These are phyloP conservation scores for Ondatra zibethicus DNA, from an alignment of 2,113 vertebrate species.

Conservation along the genomic window DNA sequence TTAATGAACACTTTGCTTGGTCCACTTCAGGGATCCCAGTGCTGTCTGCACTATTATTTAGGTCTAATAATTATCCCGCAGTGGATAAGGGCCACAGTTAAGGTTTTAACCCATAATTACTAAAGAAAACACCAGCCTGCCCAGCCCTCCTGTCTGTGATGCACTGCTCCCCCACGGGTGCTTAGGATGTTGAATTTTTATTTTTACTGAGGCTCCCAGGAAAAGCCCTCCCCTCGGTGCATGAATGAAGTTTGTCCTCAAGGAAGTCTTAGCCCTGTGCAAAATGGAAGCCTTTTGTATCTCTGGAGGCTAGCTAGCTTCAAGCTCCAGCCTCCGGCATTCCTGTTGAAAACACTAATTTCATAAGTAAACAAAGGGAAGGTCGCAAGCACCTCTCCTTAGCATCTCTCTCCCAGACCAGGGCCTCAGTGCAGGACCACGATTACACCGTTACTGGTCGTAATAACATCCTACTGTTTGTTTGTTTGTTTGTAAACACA, in stretches of 20 bases:
- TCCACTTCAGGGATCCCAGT: not conserved
- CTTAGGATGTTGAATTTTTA: not conserved
- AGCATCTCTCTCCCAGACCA: not conserved
- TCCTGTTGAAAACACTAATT: not conserved
- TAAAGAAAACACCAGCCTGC: constrained; percentile 6
- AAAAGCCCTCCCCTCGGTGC: not conserved
- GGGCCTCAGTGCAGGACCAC: no score
- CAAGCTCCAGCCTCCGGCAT: not conserved
- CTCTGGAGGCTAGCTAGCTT: not conserved
- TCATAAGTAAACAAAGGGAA: not conserved
- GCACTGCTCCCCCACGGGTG: not conserved
- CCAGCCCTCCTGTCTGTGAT: not conserved
- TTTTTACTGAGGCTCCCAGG: no score
- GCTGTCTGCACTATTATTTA: not conserved
- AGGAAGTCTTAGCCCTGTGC: not conserved
- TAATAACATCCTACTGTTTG: not conserved
- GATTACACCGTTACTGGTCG: not conserved
- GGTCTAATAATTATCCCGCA: not conserved
- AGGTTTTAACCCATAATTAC: not conserved
- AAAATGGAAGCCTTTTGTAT: not conserved
- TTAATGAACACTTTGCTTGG: not conserved
- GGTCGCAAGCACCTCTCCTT: not conserved
- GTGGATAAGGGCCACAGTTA: not conserved
- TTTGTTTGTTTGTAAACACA: no score
- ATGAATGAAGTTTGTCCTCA: not conserved